Evolutionary conservation across 2,888 invertebrate genomes (phyloP).

Genomic region (Acleris laterana): DNA sequence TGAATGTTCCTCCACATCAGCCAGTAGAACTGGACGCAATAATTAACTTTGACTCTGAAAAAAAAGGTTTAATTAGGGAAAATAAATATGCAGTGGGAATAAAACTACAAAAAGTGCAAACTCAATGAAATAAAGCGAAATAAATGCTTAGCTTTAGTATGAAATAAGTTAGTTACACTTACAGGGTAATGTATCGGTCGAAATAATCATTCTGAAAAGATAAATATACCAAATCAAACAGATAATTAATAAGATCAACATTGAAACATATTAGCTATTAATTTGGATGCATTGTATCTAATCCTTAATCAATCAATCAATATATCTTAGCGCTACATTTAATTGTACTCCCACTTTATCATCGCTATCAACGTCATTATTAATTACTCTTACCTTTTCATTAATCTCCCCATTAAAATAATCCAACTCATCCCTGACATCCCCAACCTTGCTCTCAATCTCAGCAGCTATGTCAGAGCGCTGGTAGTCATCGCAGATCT

Average conservation of each 20-base stretch:
- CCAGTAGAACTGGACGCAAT: constrained; percentile 87
- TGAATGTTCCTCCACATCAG: constrained; percentile 88
- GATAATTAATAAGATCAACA: too few species aligned
- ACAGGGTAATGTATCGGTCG: constrained; percentile 80
- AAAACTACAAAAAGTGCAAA: too few species aligned
- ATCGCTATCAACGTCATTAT: not conserved
- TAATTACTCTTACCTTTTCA: constrained; percentile 57
- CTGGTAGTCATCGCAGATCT: constrained; percentile 84
- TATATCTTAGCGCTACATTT: not conserved
- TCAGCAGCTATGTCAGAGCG: constrained; percentile 72
- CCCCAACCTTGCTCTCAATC: constrained; percentile 66
- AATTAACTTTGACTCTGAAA: constrained; percentile 83
- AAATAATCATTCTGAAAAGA: constrained; percentile 78
- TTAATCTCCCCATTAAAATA: constrained; percentile 70
- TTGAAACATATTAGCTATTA: too few species aligned
- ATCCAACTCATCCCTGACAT: constrained; percentile 71
- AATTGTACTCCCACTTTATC: too few species aligned
- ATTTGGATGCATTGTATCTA: too few species aligned
- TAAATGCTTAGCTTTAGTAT: too few species aligned
- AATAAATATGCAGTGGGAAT: too few species aligned
- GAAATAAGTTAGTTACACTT: constrained; percentile 54
- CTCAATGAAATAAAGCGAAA: too few species aligned
- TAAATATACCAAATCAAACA: constrained; percentile 24
- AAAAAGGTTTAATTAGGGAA: not conserved
- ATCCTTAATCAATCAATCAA: too few species aligned